Conservation (phyloP, 2,888 invertebrate species). For the Megalurothrips usitatus region DNA sequence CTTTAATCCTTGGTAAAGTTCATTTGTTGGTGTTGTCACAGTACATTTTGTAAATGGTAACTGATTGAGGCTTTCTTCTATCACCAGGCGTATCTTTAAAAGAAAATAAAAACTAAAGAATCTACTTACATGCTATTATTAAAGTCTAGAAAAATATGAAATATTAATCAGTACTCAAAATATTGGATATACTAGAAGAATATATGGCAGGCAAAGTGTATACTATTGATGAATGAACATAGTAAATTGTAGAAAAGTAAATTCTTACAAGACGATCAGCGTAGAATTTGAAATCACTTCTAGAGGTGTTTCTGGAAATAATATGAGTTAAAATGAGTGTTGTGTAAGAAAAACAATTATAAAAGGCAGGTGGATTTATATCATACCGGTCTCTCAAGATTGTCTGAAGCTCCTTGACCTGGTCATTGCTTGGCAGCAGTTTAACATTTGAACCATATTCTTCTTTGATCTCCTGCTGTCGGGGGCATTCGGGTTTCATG, state of each 20-base stretch:
- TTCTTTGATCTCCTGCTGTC: constrained; percentile 29
- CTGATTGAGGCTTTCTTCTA: constrained; percentile 96
- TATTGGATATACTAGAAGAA: background rate
- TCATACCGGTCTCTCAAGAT: constrained; percentile 81
- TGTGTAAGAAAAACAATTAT: background rate
- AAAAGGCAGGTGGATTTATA: background rate
- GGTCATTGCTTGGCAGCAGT: constrained; percentile 68
- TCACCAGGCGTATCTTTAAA: constrained; percentile 80
- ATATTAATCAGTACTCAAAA: background rate
- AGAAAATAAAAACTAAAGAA: constrained; percentile 33
- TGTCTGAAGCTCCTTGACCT: constrained; percentile 78
- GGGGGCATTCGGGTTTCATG: background rate
- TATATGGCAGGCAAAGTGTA: background rate
- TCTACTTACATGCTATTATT: background rate
- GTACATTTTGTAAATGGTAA: constrained; percentile 87
- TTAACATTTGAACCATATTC: constrained; percentile 65
- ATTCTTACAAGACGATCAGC: constrained; percentile 80
- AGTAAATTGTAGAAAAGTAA: constrained; percentile 17
- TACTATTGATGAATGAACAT: constrained; percentile 27
- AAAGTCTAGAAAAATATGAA: constrained; percentile 1
- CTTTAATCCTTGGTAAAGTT: constrained; percentile 83
- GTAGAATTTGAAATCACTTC: constrained; percentile 97
- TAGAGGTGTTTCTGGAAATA: constrained; percentile 72
- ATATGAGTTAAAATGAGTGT: constrained; percentile 32
- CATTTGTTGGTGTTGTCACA: constrained; percentile 90